These are phyloP conservation scores for Neostethus bicornis DNA, from an alignment of 2,797 vertebrate genomes.

Conservation along the genomic window DNA sequence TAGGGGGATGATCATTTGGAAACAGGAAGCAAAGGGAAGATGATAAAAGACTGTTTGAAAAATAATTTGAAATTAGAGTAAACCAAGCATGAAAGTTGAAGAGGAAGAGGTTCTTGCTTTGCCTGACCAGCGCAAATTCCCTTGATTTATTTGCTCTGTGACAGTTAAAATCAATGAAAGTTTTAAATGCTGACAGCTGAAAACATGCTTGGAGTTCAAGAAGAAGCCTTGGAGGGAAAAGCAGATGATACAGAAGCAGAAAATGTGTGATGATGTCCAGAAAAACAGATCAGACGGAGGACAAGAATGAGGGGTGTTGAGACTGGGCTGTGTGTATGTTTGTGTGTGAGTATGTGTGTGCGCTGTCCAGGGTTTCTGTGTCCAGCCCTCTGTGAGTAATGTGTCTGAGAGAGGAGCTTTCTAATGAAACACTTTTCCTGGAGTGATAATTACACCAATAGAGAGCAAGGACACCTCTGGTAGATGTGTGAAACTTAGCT, in stretches of 20 bases:
- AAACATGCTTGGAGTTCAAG: background rate
- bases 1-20: slow-evolving; percentile 31
- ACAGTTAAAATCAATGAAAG: slow-evolving; percentile 11
- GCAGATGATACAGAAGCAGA: slow-evolving; percentile 14
- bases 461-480: slow-evolving; percentile 81
- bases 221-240: slow-evolving; percentile 12
- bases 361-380: slow-evolving; percentile 75
- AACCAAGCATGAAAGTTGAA: slow-evolving; percentile 20
- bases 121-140: background rate
- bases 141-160: slow-evolving; percentile 18
- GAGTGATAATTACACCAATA: slow-evolving; percentile 95
- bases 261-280: slow-evolving; percentile 40
- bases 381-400: slow-evolving; percentile 97
- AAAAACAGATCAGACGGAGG: slow-evolving; percentile 43
- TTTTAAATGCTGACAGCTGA: slow-evolving; percentile 13
- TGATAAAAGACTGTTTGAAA: slow-evolving; percentile 24
- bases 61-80: slow-evolving; percentile 21
- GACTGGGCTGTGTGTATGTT: slow-evolving; percentile 16
- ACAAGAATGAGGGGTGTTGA: slow-evolving; percentile 43
- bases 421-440: slow-evolving; percentile 98
- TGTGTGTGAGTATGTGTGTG: slow-evolving; percentile 18
- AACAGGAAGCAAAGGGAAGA: slow-evolving; percentile 18
- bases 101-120: background rate
- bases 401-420: slow-evolving; percentile 89
- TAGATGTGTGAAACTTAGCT: slow-evolving; percentile 73